Conservation (phyloP, 2,113 vertebrate species). For the Lamprotornis superbus region DNA sequence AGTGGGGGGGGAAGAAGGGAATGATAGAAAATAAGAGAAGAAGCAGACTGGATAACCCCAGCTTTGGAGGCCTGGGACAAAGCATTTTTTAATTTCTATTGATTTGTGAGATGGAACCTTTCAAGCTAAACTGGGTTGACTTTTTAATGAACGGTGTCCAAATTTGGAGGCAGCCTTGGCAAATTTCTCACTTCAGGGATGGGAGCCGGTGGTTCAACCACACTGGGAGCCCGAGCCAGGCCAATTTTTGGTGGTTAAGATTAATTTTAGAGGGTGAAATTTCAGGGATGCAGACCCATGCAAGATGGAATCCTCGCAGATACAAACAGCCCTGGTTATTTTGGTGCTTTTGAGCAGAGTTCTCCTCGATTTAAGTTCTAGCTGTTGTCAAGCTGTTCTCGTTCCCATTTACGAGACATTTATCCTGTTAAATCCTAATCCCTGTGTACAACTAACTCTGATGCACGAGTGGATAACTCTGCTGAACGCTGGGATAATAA, state of each 20-base stretch:
- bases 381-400: not conserved
- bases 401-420: not conserved
- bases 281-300: slow-evolving; percentile 10
- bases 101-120: not conserved
- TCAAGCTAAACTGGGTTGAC: slow-evolving; percentile 44
- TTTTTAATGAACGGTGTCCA: slow-evolving; percentile 32
- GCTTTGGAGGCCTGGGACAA: not conserved
- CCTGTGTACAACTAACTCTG: not conserved
- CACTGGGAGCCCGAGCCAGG: not conserved
- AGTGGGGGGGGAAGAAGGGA: fast-evolving
- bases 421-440: not conserved
- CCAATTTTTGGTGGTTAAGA: slow-evolving; percentile 13
- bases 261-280: slow-evolving; percentile 32
- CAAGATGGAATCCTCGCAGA: not conserved
- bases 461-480: not conserved
- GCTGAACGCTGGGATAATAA: not conserved
- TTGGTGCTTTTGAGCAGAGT: not conserved
- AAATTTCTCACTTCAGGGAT: not conserved
- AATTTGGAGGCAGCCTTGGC: slow-evolving; percentile 21
- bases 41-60: not conserved
- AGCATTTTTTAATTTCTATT: not conserved
- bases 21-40: slow-evolving; percentile 3
- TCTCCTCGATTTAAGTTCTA: not conserved
- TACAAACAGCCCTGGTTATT: fast-evolving
- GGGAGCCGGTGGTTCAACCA: slow-evolving; percentile 48